Base-by-base conservation (phyloP, 92 coral and sea anemone genomes). In the Isaurus tuberculatus region DNA sequence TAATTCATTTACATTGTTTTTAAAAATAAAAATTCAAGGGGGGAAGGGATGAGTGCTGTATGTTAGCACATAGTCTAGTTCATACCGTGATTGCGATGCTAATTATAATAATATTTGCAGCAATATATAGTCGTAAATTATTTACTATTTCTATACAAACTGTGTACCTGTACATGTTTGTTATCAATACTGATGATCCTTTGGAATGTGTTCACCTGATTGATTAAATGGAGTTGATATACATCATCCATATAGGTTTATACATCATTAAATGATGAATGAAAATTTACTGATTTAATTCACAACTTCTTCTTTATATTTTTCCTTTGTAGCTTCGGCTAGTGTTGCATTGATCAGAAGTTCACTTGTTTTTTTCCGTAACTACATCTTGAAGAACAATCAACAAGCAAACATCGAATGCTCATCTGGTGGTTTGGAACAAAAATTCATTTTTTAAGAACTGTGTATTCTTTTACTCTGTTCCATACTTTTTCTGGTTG, bases 121-220 rank as follows among this genome's bases (percentile, higher is more conserved):
- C 26, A 48, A 30, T 51, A 31, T 48, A 49, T 73, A 25, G 28
- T 28, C 9, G 51, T 48, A 19, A 53, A 51, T 8, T 27, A 6
- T 51, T 53, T 49, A 6, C 10, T 74, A 9, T 23, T 5, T 51
- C 25, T 74, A 29, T 74, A 74, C 80, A 74, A 33, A 74, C 51
- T 49, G 4, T 20, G n/a, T 74, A 16, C 40, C 66, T 74, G 80
- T 53, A 51, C 80, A 74, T 19, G 44, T 51, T 30, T 74, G 33
- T 46, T 40, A 73, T 48, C 65, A 48, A 49, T 73, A 31, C 27
- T 51, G 44, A 15, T 32, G 44, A 73, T 9, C 29, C 0, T 72
- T 30, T 53, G 15, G 20, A 28, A 48, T 23, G 57, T 28, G 23
- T 51, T 29, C 7, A 25, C 57, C 30, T 74, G 33, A 74, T 8